These are phyloP conservation scores for Acleris holmiana DNA, from an alignment of 2,888 invertebrate species.

Conservation along the genomic window DNA sequence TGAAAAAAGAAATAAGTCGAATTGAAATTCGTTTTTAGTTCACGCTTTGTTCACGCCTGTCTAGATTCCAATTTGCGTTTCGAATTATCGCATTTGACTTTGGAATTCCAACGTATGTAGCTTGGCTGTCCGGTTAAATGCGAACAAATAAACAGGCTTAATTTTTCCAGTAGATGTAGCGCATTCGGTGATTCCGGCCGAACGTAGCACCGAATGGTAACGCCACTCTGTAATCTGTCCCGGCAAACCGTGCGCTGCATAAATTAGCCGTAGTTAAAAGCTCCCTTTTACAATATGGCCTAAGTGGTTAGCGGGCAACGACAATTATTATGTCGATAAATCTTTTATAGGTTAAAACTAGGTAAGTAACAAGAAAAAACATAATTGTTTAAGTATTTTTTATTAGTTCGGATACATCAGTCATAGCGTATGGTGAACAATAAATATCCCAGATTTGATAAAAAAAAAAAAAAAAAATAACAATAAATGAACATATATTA, in stretches of 20 bases:
- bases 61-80: background rate
- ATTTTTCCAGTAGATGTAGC: constrained; percentile 62
- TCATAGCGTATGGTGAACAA: too few relatives aligned
- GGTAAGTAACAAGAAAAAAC: too few relatives aligned
- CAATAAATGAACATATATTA: too few relatives aligned
- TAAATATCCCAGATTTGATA: too few relatives aligned
- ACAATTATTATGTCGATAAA: background rate
- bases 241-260: constrained; percentile 75
- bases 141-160: constrained; percentile 61
- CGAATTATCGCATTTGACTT: constrained; percentile 3
- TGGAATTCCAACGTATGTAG: background rate
- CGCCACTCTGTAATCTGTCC: constrained; percentile 80
- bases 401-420: too few relatives aligned
- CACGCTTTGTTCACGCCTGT: constrained; percentile 1
- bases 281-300: constrained; percentile 57
- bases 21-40: constrained; percentile 1
- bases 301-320: constrained; percentile 9
- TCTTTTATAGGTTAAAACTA: background rate
- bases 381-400: too few relatives aligned
- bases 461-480: too few relatives aligned
- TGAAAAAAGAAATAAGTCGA: background rate
- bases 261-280: constrained; percentile 81
- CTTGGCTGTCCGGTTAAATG: constrained; percentile 41
- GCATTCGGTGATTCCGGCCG: constrained; percentile 66
- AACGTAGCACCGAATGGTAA: constrained; percentile 61